Conservation (phyloP, 1,140 invertebrate genomes). For the Euwallacea similis region DNA sequence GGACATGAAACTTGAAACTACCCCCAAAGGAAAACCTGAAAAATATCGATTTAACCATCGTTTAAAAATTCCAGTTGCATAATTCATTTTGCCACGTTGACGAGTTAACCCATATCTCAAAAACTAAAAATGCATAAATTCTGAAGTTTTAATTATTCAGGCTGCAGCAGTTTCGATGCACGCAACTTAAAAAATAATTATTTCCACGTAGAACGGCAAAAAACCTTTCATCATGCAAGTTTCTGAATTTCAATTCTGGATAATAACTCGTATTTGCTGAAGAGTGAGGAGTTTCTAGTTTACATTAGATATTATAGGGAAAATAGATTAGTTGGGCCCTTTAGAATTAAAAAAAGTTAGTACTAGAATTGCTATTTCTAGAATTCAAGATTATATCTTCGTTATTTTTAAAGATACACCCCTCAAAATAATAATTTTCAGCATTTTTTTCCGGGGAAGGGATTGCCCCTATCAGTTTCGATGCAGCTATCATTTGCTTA, state of each 20-base stretch:
- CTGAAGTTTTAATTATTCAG: conserved; percentile 42
- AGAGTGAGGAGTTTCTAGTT: neutral
- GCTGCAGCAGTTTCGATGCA: conserved; percentile 32
- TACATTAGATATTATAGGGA: too few relatives aligned
- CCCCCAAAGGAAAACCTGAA: conserved; percentile 14
- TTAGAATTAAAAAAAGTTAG: too few relatives aligned
- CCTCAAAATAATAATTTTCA: too few relatives aligned
- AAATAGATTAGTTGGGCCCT: too few relatives aligned
- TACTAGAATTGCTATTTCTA: too few relatives aligned
- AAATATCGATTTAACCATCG: conserved; percentile 31
- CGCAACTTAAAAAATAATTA: conserved; percentile 42
- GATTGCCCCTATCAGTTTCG: too few relatives aligned
- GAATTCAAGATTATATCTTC: too few relatives aligned
- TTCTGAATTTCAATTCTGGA: conserved; percentile 8
- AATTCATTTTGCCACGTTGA: conserved; percentile 40
- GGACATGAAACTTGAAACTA: too few relatives aligned
- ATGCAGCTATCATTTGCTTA: too few relatives aligned
- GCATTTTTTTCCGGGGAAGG: too few relatives aligned
- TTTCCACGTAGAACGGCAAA: conserved; percentile 27
- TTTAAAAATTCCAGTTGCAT: conserved; percentile 33
- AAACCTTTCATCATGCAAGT: conserved; percentile 39
- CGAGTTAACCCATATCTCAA: conserved; percentile 41
- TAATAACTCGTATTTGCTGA: conserved; percentile 3
- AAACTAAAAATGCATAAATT: conserved; percentile 42
- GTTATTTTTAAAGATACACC: too few relatives aligned